phyloP scores from a whole-genome alignment of 2,113 vertebrate genomes.

The Trematomus loennbergii region DNA sequence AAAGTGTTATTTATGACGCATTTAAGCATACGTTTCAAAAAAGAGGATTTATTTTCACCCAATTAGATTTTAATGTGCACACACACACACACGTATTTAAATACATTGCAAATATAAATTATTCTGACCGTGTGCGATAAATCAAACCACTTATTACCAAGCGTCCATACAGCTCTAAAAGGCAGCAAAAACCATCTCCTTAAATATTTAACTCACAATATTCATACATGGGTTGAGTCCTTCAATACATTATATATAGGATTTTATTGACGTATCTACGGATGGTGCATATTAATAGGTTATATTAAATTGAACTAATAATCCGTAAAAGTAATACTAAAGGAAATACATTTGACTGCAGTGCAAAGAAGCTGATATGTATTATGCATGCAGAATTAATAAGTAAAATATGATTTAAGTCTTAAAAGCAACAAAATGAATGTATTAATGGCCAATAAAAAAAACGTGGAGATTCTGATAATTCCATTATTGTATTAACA shows the following conservation, averaged over 20 bases:
- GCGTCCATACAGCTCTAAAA: background rate
- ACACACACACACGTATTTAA: slow-evolving; percentile 12
- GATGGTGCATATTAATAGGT: background rate
- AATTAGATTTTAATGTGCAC: background rate
- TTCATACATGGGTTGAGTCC: background rate
- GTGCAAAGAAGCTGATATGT: background rate
- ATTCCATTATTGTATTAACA: background rate
- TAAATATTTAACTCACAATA: background rate
- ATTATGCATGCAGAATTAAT: background rate
- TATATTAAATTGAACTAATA: background rate
- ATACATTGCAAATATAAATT: background rate
- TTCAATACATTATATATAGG: background rate
- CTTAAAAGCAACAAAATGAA: background rate
- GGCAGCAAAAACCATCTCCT: background rate
- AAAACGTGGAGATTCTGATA: fast-evolving
- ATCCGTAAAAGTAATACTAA: background rate
- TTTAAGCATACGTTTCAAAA: background rate
- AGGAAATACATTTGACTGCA: background rate
- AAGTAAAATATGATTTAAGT: background rate
- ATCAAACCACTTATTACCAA: background rate
- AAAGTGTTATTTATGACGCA: slow-evolving; percentile 2
- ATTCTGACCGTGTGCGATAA: background rate
- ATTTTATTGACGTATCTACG: background rate
- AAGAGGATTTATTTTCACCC: background rate
- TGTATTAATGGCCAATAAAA: background rate